Evolutionary conservation across 2,888 invertebrate species (phyloP).

Genomic region (Ceramica pisi): DNA sequence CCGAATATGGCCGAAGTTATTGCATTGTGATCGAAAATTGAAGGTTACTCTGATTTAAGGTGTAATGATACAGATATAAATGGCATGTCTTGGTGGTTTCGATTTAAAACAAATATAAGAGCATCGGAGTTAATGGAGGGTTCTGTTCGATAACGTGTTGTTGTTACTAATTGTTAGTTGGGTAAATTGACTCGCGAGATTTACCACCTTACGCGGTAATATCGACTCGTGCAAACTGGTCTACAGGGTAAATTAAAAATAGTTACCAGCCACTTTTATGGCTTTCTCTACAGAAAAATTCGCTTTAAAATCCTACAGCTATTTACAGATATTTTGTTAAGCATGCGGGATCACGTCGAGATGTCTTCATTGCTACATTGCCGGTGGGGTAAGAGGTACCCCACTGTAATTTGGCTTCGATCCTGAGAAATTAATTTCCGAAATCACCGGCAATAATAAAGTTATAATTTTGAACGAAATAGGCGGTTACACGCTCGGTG

Average conservation of each 20-base stretch:
- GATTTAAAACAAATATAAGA: slow-evolving; percentile 63
- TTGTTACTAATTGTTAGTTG: slow-evolving; percentile 35
- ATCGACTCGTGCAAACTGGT: background rate
- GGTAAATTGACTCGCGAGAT: slow-evolving; percentile 25
- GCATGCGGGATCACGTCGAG: slow-evolving; percentile 39
- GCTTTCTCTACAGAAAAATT: background rate
- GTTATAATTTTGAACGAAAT: slow-evolving; percentile 88
- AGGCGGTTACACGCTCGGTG: slow-evolving; percentile 78
- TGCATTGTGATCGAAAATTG: slow-evolving; percentile 58
- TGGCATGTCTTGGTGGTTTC: slow-evolving; percentile 38
- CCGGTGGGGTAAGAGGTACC: slow-evolving; percentile 50
- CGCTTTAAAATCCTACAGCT: background rate
- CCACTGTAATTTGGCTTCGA: slow-evolving; percentile 85
- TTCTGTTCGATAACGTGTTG: slow-evolving; percentile 41
- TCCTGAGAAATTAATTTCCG: slow-evolving; percentile 89
- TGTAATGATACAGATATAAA: slow-evolving; percentile 55
- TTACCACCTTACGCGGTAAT: slow-evolving; percentile 17
- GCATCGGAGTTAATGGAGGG: slow-evolving; percentile 39
- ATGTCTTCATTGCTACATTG: slow-evolving; percentile 59
- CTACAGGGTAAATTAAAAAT: background rate
- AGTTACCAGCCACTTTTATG: background rate
- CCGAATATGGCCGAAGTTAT: slow-evolving; percentile 69
- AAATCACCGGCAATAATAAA: slow-evolving; percentile 89
- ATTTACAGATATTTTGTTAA: slow-evolving; percentile 42
- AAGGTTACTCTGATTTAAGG: slow-evolving; percentile 46